These are phyloP conservation scores for Cnemophilus loriae DNA, from an alignment of 2,113 vertebrate genomes.

Conservation along the genomic window DNA sequence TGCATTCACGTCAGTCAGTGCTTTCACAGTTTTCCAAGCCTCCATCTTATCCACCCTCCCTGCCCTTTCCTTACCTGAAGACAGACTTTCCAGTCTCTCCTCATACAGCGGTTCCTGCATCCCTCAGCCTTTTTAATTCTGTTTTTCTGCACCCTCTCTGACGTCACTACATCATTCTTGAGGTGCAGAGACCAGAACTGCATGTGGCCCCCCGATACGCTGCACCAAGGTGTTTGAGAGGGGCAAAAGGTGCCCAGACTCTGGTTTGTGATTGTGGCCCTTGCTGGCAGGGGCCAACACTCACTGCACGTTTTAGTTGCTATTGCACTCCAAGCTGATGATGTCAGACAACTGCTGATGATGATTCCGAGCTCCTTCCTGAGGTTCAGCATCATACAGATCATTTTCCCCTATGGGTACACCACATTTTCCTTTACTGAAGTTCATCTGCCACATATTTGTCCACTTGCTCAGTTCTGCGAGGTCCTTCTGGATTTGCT, in stretches of 20 bases:
- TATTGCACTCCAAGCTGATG: not conserved
- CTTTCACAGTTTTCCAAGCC: not conserved
- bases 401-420: not conserved
- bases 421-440: not conserved
- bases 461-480: not conserved
- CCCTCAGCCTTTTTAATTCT: not conserved
- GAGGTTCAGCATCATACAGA: not conserved
- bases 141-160: not conserved
- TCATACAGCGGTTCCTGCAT: not conserved
- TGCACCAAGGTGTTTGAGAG: not conserved
- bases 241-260: not conserved
- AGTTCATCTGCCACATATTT: not conserved
- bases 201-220: rapidly evolving
- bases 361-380: not conserved
- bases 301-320: not conserved
- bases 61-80: not conserved
- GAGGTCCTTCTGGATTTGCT: not conserved
- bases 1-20: not conserved
- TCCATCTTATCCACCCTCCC: not conserved
- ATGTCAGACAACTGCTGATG: not conserved
- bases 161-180: not conserved
- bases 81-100: not conserved
- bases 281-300: not conserved
- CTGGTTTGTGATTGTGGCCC: not conserved
- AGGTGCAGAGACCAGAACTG: not conserved